Evolutionary conservation across 2,888 invertebrate species (phyloP), one percentile per base, ranked within the genome.

Genomic region (Drosophila paramelanica): DNA sequence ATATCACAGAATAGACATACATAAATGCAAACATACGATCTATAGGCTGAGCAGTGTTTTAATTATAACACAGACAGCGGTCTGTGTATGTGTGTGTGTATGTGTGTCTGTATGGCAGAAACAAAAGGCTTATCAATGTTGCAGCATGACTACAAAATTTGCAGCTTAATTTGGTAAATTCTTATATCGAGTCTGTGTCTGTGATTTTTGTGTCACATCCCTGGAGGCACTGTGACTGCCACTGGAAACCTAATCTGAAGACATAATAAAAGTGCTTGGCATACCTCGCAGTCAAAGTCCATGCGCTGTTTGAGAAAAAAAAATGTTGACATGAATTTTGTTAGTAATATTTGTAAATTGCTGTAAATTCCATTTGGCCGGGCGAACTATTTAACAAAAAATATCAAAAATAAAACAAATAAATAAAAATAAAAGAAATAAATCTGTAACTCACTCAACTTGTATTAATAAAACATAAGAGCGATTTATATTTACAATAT

Each of bases 121-220:
- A 51, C 61, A 77, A 73, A 73, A 75, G 41, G 57, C 79, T 64
- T 74, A 77, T 74, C 77, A 78, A 77, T 73, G 41, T 73, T 78
- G 66, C 77, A 77, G 67, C 55, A 41, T 13, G 49, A 33, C 27
- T 45, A 38, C 1, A 51, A 55, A 55, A 39, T 31, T 49, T 55
- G 11, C 64, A 62, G 61, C 47, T 53, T 50, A 36, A 72, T 60
- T 53, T 73, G 11, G 14, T 11, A 55, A 46, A 50, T 20, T 41
- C 53, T 27, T 56, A 13, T 43, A 47, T 56, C 14, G 25, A 53
- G 27, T 17, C 7, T 27, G 38, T 49, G 27, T 6, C 31, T 68
- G 7, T 55, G 50, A 73, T 60, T 73, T 73, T 55, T 75, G 73
- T 77, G 68, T 58, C 78, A 64, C 49, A 31, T 77, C 73, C 78